Percentiles rank a stretch among this genome's conserved stretches.
These are phyloP conservation scores for Drosophila seguyi DNA, from an alignment of 1,140 invertebrate genomes.

Conservation along the genomic window DNA sequence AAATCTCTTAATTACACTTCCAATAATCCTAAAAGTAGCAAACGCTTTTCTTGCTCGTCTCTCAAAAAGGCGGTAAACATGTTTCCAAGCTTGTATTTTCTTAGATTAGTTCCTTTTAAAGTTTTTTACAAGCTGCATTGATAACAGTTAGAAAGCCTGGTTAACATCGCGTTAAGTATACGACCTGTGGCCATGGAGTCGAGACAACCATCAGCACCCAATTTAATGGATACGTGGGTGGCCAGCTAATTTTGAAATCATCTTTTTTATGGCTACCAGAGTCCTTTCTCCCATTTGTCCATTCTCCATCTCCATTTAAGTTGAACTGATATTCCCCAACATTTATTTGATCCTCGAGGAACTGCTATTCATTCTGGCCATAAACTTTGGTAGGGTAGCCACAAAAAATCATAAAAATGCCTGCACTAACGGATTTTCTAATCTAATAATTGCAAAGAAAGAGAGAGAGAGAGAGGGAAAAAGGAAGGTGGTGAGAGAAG, in stretches of 20 bases:
- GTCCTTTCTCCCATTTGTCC: conserved; percentile 21
- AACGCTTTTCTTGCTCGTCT: background rate
- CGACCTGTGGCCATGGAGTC: conserved; percentile 36
- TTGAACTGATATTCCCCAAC: conserved; percentile 33
- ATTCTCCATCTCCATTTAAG: background rate
- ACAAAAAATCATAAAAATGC: conserved; percentile 24
- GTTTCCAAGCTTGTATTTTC: conserved; percentile 1
- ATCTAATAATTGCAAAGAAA: conserved; percentile 68
- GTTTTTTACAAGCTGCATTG: conserved; percentile 55
- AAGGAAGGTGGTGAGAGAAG: conserved; percentile 28
- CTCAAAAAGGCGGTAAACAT: background rate
- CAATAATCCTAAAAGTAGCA: background rate
- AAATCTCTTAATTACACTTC: background rate
- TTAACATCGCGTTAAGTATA: conserved; percentile 21
- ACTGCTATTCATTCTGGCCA: conserved; percentile 10
- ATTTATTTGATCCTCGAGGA: conserved; percentile 12
- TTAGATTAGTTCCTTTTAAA: conserved; percentile 6
- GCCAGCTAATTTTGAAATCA: conserved; percentile 12
- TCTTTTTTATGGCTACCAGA: conserved; percentile 20
- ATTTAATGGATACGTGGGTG: conserved; percentile 35
- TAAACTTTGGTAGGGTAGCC: conserved; percentile 24
- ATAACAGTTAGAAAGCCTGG: conserved; percentile 49
- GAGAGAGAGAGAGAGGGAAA: background rate
- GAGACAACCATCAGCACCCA: conserved; percentile 13
- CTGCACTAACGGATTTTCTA: conserved; percentile 66